Conservation (phyloP, 2,888 invertebrate genomes). For the Cheiracanthium punctorium region DNA sequence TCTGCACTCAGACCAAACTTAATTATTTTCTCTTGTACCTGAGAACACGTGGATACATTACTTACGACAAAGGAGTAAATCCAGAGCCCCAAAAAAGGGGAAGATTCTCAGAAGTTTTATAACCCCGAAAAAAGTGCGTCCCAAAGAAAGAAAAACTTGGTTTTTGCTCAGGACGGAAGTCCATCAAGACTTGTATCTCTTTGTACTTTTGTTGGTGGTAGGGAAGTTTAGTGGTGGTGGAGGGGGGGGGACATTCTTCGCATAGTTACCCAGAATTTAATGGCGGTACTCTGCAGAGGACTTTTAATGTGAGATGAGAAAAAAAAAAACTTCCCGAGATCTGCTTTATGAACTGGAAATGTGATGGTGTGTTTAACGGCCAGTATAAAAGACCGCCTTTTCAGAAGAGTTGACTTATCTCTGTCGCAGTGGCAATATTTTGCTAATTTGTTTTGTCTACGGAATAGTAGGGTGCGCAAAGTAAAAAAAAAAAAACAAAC, state of each 20-base stretch:
- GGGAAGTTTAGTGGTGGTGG: no score
- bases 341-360: slow-evolving; percentile 12
- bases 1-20: background rate
- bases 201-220: slow-evolving; percentile 1
- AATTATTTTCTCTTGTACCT: background rate
- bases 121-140: background rate
- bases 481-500: no score
- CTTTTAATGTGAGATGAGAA: background rate
- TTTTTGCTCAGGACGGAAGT: slow-evolving; percentile 1
- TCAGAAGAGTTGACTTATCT: background rate
- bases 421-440: background rate
- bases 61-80: background rate
- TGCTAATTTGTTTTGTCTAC: slow-evolving; percentile 14
- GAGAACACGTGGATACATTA: background rate
- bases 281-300: background rate
- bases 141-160: background rate
- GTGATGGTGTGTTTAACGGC: background rate
- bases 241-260: slow-evolving; percentile 9
- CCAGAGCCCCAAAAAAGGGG: background rate
- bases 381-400: background rate
- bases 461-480: background rate
- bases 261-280: slow-evolving; percentile 13
- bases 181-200: background rate
- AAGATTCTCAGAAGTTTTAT: background rate
- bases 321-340: background rate